Conservation (phyloP, 1,140 invertebrate species). For the Drosophila takahashii region DNA sequence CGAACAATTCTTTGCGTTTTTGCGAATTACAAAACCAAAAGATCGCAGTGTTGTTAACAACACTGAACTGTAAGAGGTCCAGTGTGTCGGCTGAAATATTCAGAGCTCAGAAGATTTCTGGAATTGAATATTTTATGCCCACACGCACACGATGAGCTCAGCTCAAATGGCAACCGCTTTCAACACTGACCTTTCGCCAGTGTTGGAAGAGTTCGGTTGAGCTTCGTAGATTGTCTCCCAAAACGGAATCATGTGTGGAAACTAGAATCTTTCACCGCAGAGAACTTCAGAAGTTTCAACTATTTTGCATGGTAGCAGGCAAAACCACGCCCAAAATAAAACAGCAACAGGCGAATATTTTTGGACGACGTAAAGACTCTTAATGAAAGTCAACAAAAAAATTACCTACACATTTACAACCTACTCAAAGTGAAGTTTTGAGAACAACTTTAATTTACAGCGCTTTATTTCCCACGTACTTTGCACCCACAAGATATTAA, state of each 20-base stretch:
- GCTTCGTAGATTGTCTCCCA: conserved; percentile 11
- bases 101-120: conserved; percentile 35
- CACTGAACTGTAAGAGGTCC: conserved; percentile 46
- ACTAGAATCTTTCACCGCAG: conserved; percentile 39
- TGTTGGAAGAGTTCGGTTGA: conserved; percentile 20
- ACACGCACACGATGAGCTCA: conserved; percentile 33
- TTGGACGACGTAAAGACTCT: conserved; percentile 84
- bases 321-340: conserved; percentile 75
- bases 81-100: conserved; percentile 67
- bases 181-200: conserved; percentile 17
- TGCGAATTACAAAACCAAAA: conserved; percentile 85
- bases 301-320: conserved; percentile 84
- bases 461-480: conserved; percentile 66
- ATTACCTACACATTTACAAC: background rate
- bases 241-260: conserved; percentile 77
- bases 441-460: conserved; percentile 54
- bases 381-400: conserved; percentile 80
- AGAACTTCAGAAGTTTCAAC: conserved; percentile 76
- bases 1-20: conserved; percentile 84
- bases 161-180: conserved; percentile 7
- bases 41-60: conserved; percentile 38
- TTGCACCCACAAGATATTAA: conserved; percentile 56
- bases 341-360: conserved; percentile 43
- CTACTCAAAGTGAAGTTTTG: conserved; percentile 28
- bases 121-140: conserved; percentile 70